A percentile compares a stretch with the other conserved stretches of the same genome.
phyloP scores from a whole-genome alignment of 1,140 invertebrate genomes.

The Halictus rubicundus region DNA sequence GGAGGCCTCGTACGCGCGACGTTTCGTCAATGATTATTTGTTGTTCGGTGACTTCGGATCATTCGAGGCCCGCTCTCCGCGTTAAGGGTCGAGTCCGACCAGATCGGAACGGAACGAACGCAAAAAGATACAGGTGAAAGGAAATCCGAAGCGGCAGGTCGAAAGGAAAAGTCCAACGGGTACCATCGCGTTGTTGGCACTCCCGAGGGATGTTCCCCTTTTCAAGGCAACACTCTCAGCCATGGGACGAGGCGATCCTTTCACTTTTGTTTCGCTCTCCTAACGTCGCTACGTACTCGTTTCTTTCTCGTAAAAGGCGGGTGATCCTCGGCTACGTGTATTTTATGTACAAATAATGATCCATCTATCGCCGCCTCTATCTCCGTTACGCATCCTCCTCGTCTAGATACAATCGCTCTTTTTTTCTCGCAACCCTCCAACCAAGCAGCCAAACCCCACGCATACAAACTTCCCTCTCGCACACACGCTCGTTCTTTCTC shows the following conservation, averaged over 20 bases:
- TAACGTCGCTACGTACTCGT: neutral
- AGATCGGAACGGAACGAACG: conserved; percentile 28
- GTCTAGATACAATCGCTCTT: conserved; percentile 17
- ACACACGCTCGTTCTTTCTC: conserved; percentile 5
- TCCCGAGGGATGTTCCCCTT: neutral
- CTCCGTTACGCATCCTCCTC: neutral
- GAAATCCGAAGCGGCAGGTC: conserved; percentile 28
- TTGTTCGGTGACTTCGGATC: conserved; percentile 42
- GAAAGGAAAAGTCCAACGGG: conserved; percentile 3
- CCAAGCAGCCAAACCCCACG: conserved; percentile 24
- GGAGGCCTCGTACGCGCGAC: conserved; percentile 17
- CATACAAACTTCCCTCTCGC: conserved; percentile 24
- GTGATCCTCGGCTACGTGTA: conserved; percentile 41
- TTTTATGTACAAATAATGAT: conserved; percentile 50
- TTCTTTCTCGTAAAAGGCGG: conserved; percentile 28
- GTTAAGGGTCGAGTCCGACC: conserved; percentile 29
- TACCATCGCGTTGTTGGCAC: neutral
- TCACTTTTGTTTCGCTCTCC: neutral
- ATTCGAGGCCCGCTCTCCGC: conserved; percentile 16
- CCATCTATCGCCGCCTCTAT: conserved; percentile 17
- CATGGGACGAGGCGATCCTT: conserved; percentile 28
- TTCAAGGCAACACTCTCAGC: conserved; percentile 28
- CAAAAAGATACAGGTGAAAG: conserved; percentile 29
- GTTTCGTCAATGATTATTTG: conserved; percentile 4
- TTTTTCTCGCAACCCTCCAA: conserved; percentile 9